Conservation (phyloP, 2,113 vertebrate species). For the Macrotis lagotis region DNA sequence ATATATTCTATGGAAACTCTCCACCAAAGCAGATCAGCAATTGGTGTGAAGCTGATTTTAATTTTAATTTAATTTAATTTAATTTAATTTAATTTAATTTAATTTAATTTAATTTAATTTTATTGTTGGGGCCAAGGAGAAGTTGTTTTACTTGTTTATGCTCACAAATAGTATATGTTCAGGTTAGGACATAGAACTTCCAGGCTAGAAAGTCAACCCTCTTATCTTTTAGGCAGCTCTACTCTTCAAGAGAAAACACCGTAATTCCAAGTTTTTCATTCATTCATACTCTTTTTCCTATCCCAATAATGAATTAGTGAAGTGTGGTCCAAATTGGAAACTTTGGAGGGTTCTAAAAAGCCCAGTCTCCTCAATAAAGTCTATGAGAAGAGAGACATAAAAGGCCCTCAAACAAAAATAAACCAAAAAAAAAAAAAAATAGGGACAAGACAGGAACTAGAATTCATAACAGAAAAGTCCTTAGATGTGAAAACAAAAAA, state of each 20-base stretch:
- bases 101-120: too few relatives aligned
- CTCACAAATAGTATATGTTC: neutral
- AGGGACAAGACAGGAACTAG: neutral
- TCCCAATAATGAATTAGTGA: neutral
- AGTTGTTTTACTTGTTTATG: neutral
- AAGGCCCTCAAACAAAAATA: neutral
- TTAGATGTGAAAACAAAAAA: neutral
- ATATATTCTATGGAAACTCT: neutral
- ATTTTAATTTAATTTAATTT: too few relatives aligned
- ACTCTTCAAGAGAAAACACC: neutral
- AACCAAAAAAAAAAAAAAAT: neutral
- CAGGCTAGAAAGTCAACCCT: neutral
- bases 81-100: too few relatives aligned
- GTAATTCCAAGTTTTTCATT: neutral
- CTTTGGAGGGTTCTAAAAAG: neutral
- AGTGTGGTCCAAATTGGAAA: neutral
- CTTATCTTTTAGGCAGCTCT: neutral
- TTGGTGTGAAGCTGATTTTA: neutral
- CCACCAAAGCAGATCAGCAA: neutral
- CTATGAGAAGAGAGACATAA: neutral
- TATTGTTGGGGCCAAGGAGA: neutral
- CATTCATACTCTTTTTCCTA: neutral
- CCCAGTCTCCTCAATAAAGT: neutral
- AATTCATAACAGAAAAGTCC: neutral
- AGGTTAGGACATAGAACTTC: neutral